phyloP scores from a whole-genome alignment of 1,140 invertebrate genomes.

The Copidosoma floridanum region DNA sequence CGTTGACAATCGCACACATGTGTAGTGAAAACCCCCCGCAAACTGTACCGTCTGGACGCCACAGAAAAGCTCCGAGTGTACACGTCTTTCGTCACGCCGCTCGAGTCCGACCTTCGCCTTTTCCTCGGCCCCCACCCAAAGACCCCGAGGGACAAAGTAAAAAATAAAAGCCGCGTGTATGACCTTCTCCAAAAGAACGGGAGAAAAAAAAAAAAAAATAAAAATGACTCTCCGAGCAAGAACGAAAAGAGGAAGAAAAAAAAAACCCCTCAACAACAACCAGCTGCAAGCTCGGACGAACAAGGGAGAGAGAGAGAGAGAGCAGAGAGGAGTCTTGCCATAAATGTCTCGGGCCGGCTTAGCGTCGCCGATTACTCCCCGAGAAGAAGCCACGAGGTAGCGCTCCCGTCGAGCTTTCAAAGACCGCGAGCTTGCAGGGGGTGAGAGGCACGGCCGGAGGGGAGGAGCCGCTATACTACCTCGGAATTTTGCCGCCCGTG shows the following conservation, averaged over 20 bases:
- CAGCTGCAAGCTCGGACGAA: background rate
- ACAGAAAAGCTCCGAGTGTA: too few species aligned
- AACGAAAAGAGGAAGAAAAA: background rate
- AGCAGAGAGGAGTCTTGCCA: constrained; percentile 46
- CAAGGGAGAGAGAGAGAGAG: background rate
- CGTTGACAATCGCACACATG: too few species aligned
- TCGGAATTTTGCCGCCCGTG: constrained; percentile 49
- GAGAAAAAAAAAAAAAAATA: background rate
- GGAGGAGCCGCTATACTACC: constrained; percentile 55
- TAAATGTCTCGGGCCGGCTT: constrained; percentile 48
- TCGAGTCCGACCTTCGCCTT: constrained; percentile 22
- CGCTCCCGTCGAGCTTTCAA: background rate
- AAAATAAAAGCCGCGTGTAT: background rate
- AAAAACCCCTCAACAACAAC: too few species aligned
- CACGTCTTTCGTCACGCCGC: too few species aligned
- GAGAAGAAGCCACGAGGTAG: constrained; percentile 17
- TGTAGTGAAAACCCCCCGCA: too few species aligned
- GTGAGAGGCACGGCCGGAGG: constrained; percentile 27
- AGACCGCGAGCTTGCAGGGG: constrained; percentile 29
- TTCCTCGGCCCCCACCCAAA: background rate
- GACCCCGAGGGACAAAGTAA: too few species aligned
- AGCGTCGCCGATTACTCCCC: background rate
- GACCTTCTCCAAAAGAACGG: background rate
- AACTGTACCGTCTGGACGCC: too few species aligned
- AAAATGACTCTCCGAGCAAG: too few species aligned